phyloP scores from a whole-genome alignment of 2,888 invertebrate genomes.

The Scaptomyza polygonia region DNA sequence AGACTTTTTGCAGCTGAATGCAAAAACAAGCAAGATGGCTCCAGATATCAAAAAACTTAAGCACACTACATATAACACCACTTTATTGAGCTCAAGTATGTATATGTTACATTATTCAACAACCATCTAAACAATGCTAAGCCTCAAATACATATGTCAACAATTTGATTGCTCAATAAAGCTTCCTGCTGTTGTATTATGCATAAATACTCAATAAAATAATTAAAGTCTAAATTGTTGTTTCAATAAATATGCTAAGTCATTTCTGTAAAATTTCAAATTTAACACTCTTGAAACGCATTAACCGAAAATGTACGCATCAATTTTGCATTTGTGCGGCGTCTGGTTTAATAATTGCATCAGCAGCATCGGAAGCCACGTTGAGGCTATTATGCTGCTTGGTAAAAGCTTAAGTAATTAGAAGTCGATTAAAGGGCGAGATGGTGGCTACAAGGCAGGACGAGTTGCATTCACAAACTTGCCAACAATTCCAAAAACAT shows the following conservation, averaged over 20 bases:
- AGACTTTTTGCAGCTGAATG: too few species aligned
- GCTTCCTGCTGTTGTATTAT: neutral
- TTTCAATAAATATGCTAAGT: neutral
- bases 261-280: neutral
- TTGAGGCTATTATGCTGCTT: slow-evolving; percentile 59
- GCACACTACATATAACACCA: too few species aligned
- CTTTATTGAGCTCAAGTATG: too few species aligned
- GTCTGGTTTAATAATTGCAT: slow-evolving; percentile 54
- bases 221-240: neutral
- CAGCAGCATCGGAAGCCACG: slow-evolving; percentile 47
- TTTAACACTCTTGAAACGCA: slow-evolving; percentile 8
- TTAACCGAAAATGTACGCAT: slow-evolving; percentile 22
- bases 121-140: neutral
- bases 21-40: too few species aligned
- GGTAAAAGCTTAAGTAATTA: slow-evolving; percentile 72
- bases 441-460: slow-evolving; percentile 6
- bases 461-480: slow-evolving; percentile 43
- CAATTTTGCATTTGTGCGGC: slow-evolving; percentile 40
- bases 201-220: neutral
- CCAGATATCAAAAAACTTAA: too few species aligned
- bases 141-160: neutral
- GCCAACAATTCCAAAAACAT: slow-evolving; percentile 65
- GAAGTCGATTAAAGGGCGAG: slow-evolving; percentile 71
- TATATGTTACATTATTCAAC: neutral
- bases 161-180: neutral